Evolutionary conservation across 2,113 vertebrate species (phyloP), one percentile per base, ranked within the genome.

Genomic region (Oryzias celebensis): DNA sequence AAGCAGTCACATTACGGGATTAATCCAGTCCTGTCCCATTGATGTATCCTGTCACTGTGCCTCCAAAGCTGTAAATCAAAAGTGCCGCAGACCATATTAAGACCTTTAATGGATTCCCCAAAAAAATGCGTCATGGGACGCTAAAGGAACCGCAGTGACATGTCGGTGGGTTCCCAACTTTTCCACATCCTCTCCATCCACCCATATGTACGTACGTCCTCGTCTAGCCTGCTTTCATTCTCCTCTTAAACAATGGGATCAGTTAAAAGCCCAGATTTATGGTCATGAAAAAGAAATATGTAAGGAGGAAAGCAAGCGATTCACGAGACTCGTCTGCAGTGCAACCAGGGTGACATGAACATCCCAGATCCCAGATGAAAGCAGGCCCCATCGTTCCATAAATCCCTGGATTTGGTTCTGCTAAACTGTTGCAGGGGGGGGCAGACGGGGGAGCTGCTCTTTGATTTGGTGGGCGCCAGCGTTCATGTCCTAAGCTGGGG

Each of bases 41-140:
- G 77, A 74, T 73, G 63, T 57, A 59, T 52, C 44, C 62, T 24
- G 83, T 58, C 49, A 14, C 69, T 28, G 68, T 69, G 51, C 78
- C 76, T 71, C 46, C 31, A 71, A 68, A 12, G 3, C 67, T 68
- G 65, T 87, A 87, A 86, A 88, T 90, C 84, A 78, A 60, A 83
- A 61, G 57, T 73, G 87, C 69, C 79, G 71, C 71, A 57, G 67
- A 8, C n/a, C 61, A 65, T 59, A 82, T 77, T 0, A 62, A 52
- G 60, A 62, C 47, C 24, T 75, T 65, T 70, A 88, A 85, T 54
- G 75, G 66, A 61, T 83, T 81, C 65, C 28, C 3, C 5, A 28
- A 36, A 36, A n/a, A 75, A 84, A 59, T 62, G 44, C 53, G 17
- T 52, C 42, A 31, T 17, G 1, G 58, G 46, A 24, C 43, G 7